phyloP scores from a whole-genome alignment of 2,113 vertebrate genomes.

The Tenebrosternarchus preto region DNA sequence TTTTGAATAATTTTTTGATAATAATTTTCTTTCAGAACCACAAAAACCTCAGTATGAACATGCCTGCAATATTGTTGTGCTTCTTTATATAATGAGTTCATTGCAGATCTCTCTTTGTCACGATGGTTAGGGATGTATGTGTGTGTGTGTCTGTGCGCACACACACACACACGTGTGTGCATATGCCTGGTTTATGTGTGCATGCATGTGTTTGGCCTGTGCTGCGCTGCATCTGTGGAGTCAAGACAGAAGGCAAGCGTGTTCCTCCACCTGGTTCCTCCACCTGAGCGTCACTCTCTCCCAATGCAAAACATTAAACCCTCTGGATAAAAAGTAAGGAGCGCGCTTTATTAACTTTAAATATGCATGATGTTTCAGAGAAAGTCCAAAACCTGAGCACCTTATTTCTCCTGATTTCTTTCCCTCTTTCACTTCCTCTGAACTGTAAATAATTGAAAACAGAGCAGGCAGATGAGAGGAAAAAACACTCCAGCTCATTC shows the following conservation, averaged over 20 bases:
- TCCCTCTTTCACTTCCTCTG: constrained; percentile 45
- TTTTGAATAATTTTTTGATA: no score
- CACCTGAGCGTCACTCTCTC: constrained; percentile 10
- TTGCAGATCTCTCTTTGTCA: no score
- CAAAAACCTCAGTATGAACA: no score
- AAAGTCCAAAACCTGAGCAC: constrained; percentile 73
- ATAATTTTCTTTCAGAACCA: no score
- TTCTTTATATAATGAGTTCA: no score
- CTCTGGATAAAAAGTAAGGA: constrained; percentile 74
- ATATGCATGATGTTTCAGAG: constrained; percentile 79
- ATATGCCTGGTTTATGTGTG: no score
- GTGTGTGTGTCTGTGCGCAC: no score
- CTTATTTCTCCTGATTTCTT: constrained; percentile 65
- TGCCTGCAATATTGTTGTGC: no score
- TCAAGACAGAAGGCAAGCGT: constrained; percentile 7
- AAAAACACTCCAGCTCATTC: constrained; percentile 55
- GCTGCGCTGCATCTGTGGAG: no score
- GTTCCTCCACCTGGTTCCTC: constrained; percentile 22
- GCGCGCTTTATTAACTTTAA: constrained; percentile 79
- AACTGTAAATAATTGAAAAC: constrained; percentile 76
- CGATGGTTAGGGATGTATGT: constrained; percentile 4
- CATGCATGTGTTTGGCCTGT: constrained; percentile 2
- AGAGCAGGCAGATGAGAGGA: constrained; percentile 39
- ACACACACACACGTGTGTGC: no score
- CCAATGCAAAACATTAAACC: constrained; percentile 56